phyloP scores from a whole-genome alignment of 64 coral and sea anemone species.

The Cladopsammia gracilis region DNA sequence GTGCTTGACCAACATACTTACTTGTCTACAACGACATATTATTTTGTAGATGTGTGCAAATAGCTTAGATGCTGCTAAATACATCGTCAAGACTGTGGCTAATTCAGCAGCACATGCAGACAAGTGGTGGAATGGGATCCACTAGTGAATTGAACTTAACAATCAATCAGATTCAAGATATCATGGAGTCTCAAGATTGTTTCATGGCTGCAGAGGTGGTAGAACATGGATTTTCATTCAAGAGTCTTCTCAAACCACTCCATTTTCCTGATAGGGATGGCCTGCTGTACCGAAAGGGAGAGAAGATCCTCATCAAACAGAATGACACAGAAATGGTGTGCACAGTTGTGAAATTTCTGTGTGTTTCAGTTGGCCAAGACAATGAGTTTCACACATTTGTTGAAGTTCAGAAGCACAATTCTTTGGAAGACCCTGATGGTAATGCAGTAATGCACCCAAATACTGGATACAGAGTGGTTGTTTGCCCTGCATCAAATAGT shows the following conservation, averaged over 20 bases:
- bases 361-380: slow-evolving; percentile 14
- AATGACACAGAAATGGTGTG: not conserved
- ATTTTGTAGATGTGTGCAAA: slow-evolving; percentile 48
- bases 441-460: not conserved
- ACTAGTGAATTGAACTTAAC: not conserved
- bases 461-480: slow-evolving; percentile 6
- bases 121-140: slow-evolving; percentile 5
- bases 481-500: not conserved
- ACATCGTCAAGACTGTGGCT: not conserved
- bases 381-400: not conserved
- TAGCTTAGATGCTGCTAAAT: slow-evolving; percentile 18
- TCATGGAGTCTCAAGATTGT: slow-evolving; percentile 8
- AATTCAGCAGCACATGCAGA: slow-evolving; percentile 12
- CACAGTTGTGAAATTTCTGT: not conserved
- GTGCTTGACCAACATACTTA: too few species aligned
- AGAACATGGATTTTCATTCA: not conserved
- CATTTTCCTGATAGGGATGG: not conserved
- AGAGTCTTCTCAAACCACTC: slow-evolving; percentile 22
- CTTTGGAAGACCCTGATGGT: not conserved
- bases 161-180: not conserved
- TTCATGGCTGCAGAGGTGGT: not conserved
- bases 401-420: not conserved
- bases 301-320: slow-evolving; percentile 4
- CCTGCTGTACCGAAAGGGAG: slow-evolving; percentile 2
- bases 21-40: not conserved